phyloP scores from a whole-genome alignment of 2,797 vertebrate genomes.

The Chelonia mydas region DNA sequence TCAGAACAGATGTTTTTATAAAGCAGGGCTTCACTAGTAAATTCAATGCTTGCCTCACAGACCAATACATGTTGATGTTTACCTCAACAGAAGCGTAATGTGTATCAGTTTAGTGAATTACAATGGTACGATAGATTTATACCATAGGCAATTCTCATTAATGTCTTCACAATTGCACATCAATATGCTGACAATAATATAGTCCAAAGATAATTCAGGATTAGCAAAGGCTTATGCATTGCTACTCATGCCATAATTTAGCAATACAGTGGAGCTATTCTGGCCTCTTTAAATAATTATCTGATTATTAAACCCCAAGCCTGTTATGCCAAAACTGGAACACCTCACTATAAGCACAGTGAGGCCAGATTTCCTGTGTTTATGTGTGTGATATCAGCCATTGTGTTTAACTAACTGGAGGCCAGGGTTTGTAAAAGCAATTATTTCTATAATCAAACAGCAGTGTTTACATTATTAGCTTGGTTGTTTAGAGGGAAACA shows the following conservation, averaged over 20 bases:
- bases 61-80: not conserved
- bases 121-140: not conserved
- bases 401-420: conserved; percentile 22
- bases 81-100: not conserved
- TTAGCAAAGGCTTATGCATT: not conserved
- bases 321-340: not conserved
- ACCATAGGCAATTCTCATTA: not conserved
- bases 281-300: not conserved
- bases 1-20: not conserved
- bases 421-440: conserved; percentile 18
- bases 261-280: not conserved
- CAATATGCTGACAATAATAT: not conserved
- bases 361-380: not conserved
- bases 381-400: not conserved
- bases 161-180: not conserved
- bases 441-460: conserved; percentile 41
- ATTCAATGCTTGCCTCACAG: not conserved
- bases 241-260: not conserved
- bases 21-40: not conserved
- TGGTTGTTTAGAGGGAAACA: conserved; percentile 14
- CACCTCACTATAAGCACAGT: not conserved
- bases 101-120: not conserved
- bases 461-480: conserved; percentile 44
- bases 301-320: not conserved
- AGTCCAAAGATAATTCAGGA: not conserved